These are phyloP conservation scores for Eumeta japonica DNA, from an alignment of 1,140 invertebrate species.

Conservation along the genomic window DNA sequence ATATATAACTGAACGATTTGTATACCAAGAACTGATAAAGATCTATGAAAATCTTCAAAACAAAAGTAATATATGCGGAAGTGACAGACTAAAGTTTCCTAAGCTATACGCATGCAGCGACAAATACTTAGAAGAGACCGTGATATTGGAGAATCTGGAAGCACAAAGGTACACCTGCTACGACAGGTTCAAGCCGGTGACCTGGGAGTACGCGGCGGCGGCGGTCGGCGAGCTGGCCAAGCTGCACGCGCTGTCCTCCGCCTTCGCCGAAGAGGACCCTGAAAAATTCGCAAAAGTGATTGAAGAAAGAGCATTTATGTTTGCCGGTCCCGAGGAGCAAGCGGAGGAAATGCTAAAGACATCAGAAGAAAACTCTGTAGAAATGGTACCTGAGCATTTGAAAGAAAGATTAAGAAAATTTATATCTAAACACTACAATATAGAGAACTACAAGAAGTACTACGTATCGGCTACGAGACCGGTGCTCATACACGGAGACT, in stretches of 20 bases:
- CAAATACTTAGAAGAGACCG: background rate
- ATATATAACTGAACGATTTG: constrained; percentile 23
- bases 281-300: constrained; percentile 16
- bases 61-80: constrained; percentile 12
- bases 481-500: constrained; percentile 26
- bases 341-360: too few relatives aligned
- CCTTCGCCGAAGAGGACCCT: constrained; percentile 16
- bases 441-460: too few relatives aligned
- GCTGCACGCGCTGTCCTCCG: constrained; percentile 31
- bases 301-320: too few relatives aligned
- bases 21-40: constrained; percentile 23
- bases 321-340: too few relatives aligned
- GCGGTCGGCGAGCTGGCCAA: constrained; percentile 25
- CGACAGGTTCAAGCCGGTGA: constrained; percentile 25
- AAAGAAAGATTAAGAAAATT: too few relatives aligned
- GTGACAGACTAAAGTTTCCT: constrained; percentile 10
- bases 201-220: constrained; percentile 25
- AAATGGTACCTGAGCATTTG: too few relatives aligned
- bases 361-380: too few relatives aligned
- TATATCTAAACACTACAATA: too few relatives aligned
- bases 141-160: constrained; percentile 29
- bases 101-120: background rate
- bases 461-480: constrained; percentile 9
- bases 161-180: constrained; percentile 19
- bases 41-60: constrained; percentile 23